Conservation (phyloP, 2,888 invertebrate species). For the Rotaria macrura region DNA sequence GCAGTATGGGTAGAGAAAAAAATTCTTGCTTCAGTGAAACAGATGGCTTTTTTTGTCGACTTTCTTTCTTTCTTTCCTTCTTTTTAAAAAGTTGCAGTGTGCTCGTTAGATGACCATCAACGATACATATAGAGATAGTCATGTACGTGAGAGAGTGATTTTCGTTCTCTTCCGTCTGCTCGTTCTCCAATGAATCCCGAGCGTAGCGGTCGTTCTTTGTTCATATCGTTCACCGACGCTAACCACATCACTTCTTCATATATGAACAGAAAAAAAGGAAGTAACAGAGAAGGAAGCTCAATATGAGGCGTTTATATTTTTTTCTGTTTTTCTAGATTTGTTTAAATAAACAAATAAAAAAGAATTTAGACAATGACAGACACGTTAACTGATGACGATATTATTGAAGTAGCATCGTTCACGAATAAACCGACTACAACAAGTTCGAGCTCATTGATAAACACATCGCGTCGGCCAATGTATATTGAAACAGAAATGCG, state of each 20-base stretch:
- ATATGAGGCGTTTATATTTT: background rate
- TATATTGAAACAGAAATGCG: background rate
- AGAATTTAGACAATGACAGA: background rate
- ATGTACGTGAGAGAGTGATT: background rate
- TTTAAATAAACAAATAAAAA: background rate
- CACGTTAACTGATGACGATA: background rate
- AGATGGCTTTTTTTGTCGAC: background rate
- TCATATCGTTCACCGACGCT: background rate
- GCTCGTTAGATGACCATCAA: background rate
- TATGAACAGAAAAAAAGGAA: background rate
- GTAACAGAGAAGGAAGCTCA: background rate
- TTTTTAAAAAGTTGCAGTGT: background rate
- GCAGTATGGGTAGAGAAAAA: too few species aligned
- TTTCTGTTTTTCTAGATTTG: background rate
- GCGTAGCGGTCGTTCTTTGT: background rate
- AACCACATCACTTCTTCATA: background rate
- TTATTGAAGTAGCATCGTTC: background rate
- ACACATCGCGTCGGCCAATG: background rate
- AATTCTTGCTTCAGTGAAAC: background rate
- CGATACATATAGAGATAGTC: background rate
- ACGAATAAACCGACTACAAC: background rate
- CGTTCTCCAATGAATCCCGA: background rate
- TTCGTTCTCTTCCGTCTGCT: background rate
- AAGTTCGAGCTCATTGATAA: background rate
- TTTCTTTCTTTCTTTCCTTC: background rate